Percentiles rank a stretch among this genome's conserved stretches.
Conservation (phyloP, 2,888 invertebrate species). For the Scelioninae gen. 2 region DNA sequence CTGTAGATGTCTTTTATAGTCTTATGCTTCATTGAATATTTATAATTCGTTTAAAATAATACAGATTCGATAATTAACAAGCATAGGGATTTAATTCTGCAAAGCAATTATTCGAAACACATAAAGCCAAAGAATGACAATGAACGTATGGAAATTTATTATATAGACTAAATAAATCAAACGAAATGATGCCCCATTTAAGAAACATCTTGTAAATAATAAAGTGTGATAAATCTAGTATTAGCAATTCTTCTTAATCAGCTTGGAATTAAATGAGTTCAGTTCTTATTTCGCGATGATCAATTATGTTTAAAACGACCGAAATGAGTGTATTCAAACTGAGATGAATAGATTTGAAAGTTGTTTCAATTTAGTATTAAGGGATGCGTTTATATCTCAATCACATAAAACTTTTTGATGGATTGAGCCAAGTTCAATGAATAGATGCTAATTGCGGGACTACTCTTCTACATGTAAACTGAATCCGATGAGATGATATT, state of each 20-base stretch:
- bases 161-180: too few species aligned
- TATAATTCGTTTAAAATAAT: too few species aligned
- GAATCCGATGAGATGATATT: conserved; percentile 36
- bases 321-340: not conserved
- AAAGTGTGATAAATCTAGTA: not conserved
- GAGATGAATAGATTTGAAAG: conserved; percentile 8
- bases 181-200: too few species aligned
- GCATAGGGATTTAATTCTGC: too few species aligned
- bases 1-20: too few species aligned
- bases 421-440: conserved; percentile 28
- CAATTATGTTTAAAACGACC: conserved; percentile 12
- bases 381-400: conserved; percentile 33
- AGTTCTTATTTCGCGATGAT: conserved; percentile 8
- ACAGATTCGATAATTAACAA: too few species aligned
- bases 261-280: not conserved
- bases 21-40: too few species aligned
- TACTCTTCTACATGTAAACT: conserved; percentile 35
- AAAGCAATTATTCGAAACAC: too few species aligned
- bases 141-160: too few species aligned
- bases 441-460: conserved; percentile 45
- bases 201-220: not conserved
- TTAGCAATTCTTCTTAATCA: conserved; percentile 13
- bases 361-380: conserved; percentile 29
- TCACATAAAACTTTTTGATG: conserved; percentile 39
- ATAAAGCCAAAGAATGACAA: too few species aligned